Percentiles rank a stretch among this genome's conserved stretches.
Evolutionary conservation across 1,140 invertebrate species (phyloP).

Genomic region (Ganaspis sp.): DNA sequence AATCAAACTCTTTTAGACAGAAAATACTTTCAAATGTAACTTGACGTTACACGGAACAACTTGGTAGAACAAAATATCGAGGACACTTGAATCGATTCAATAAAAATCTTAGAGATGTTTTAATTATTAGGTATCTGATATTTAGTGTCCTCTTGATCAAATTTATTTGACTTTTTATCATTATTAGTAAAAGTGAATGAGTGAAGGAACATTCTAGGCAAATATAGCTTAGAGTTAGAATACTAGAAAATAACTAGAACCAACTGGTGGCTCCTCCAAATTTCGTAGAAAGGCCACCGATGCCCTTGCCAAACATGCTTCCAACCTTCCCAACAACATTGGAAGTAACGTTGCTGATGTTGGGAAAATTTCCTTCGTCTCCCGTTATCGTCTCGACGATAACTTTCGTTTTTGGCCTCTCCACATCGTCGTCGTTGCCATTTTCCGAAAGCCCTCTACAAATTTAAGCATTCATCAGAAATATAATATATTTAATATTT

Average conservation of each 20-base stretch:
- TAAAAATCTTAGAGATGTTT: conserved; percentile 28
- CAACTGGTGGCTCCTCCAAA: conserved; percentile 83
- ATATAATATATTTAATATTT: neutral
- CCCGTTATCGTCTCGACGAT: conserved; percentile 79
- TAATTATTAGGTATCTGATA: conserved; percentile 36
- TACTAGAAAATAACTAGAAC: conserved; percentile 78
- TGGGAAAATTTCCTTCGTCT: conserved; percentile 82
- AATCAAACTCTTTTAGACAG: neutral
- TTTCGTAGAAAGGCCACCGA: conserved; percentile 88
- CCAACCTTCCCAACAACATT: conserved; percentile 87
- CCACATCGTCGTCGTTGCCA: conserved; percentile 80
- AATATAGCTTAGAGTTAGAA: conserved; percentile 52
- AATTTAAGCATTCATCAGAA: conserved; percentile 9
- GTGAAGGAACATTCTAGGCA: conserved; percentile 63
- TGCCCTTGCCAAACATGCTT: conserved; percentile 89
- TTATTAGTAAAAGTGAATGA: neutral
- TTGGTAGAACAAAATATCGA: neutral
- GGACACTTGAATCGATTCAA: conserved; percentile 9
- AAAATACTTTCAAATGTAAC: conserved; percentile 28
- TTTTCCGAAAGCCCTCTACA: conserved; percentile 77
- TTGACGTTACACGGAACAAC: neutral
- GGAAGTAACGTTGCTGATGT: conserved; percentile 84
- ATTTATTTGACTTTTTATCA: conserved; percentile 35
- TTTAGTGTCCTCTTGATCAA: conserved; percentile 22
- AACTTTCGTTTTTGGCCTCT: conserved; percentile 80